Evolutionary conservation across 2,113 vertebrate genomes (phyloP), one percentile per base, ranked within the genome.

Genomic region (Galeopterus variegatus): DNA sequence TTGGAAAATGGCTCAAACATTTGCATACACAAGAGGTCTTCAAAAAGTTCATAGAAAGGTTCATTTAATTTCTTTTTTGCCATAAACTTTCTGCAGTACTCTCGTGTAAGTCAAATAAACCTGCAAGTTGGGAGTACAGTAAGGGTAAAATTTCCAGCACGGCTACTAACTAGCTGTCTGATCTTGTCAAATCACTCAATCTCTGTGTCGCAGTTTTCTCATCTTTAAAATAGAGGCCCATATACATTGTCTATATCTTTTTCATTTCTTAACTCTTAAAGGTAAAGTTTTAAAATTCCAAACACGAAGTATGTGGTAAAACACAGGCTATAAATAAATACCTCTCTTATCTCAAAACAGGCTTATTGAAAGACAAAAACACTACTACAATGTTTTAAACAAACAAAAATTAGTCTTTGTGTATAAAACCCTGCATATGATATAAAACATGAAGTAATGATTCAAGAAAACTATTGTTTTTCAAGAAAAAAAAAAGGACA

Each of bases 251-350:
- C 41, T 79, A 26, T 54, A 56, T 72, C 17, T 17, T 80, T 95
- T 54, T 48, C 21, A 76, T 88, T 76, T 83, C 79, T 84, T 92
- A 87, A 54, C 3, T 90, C 72, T 84, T 48, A 54, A 21, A 73
- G 10, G 21, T 64, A 92, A 28, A 77, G 70, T 83, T 76, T 91
- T 93, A n/a, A 36, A 65, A 77, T 93, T 92, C 54, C 52, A 95
- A 89, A 79, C 45, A 83, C 3, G 88, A 65, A 75, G 36, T 58
- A 31, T 31, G 28, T 72, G 60, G 48, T 85, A 11, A 97, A 95
- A 92, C 28, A 62, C 6, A 79, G 75, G 31, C 15, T 90, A 45
- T 65, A 84, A 72, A 45, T 65, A 84, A 72, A 79, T 52, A 54
- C 6, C 26, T 52, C 11, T 83, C 90, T 93, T 83, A 65, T 31